Evolutionary conservation across 2,888 invertebrate species (phyloP).

Genomic region (Brassicogethes aeneus): DNA sequence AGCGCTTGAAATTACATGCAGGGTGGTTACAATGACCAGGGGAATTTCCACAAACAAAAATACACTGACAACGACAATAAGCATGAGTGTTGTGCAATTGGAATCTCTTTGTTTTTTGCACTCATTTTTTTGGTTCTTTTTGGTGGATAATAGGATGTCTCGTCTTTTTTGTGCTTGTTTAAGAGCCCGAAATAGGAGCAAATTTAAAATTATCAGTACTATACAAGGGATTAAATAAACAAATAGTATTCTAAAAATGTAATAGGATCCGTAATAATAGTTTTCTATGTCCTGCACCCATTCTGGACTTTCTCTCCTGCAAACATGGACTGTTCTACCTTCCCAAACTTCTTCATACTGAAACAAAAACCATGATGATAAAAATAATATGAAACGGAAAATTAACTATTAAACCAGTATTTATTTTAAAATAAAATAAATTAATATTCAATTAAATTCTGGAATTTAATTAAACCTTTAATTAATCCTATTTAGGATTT

Average conservation of each 20-base stretch:
- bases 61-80: constrained; percentile 79
- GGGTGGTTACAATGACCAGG: constrained; percentile 69
- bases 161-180: constrained; percentile 60
- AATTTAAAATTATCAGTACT: constrained; percentile 79
- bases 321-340: constrained; percentile 56
- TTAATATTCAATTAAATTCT: no score
- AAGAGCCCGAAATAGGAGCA: constrained; percentile 78
- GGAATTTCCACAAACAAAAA: constrained; percentile 79
- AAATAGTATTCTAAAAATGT: constrained; percentile 78
- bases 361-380: no score
- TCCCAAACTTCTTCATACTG: constrained; percentile 62
- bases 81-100: constrained; percentile 80
- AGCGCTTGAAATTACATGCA: constrained; percentile 74
- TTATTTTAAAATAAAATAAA: no score
- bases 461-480: no score
- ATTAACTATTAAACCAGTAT: no score
- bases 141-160: constrained; percentile 33
- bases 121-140: constrained; percentile 55
- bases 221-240: constrained; percentile 89
- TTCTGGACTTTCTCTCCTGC: constrained; percentile 52
- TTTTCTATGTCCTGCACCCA: constrained; percentile 58
- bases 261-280: constrained; percentile 74
- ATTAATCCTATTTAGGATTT: no score
- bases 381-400: no score
- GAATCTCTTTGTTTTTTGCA: constrained; percentile 70